Evolutionary conservation across 2,888 invertebrate genomes (phyloP), one percentile per base, ranked within the genome.

Genomic region (Plusia festucae): DNA sequence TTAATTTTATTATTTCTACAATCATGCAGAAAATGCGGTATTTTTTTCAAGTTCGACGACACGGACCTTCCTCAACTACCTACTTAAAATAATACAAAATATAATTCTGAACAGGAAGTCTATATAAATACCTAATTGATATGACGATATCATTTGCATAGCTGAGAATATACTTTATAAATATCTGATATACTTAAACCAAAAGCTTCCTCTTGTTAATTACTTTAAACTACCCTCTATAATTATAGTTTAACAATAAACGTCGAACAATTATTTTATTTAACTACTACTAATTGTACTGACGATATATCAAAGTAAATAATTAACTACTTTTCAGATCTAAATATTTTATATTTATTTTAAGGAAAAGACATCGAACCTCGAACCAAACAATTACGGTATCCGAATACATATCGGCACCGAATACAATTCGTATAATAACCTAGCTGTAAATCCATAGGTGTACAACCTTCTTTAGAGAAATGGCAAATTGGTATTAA

Each of bases 61-160:
- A 68, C 76, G 66, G 70, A 79, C 80, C 78, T 78, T 70, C 65
- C 74, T 63, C 74, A 79, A 75, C 64, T 53, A 54, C 54, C 54
- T 65, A 59, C 55, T 30, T 20, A 59, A 60, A 56, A 64, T 53
- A 68, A 64, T 63, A 59, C 32, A 53, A 40, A 54, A 53, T 34
- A 53, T 56, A 72, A 57, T 64, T 59, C 53, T 20, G 46, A 55
- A 61, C 63, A 60, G 77, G 65, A 79, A 66, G 63, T 68, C 57
- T 55, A 24, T 53, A 60, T 34, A 59, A 57, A 68, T 32, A 66
- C 57, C 49, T 58, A 67, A 68, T 72, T 65, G 72, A 69, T 65
- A 65, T 58, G 52, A 76, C 69, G 55, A 46, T 46, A 55, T 60
- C 20, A 69, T 70, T 68, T 64, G 60, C 63, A 68, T 56, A 76